Percentiles rank a stretch among this genome's conserved stretches.
phyloP scores from a whole-genome alignment of 2,888 invertebrate genomes.

The Buathra laborator region DNA sequence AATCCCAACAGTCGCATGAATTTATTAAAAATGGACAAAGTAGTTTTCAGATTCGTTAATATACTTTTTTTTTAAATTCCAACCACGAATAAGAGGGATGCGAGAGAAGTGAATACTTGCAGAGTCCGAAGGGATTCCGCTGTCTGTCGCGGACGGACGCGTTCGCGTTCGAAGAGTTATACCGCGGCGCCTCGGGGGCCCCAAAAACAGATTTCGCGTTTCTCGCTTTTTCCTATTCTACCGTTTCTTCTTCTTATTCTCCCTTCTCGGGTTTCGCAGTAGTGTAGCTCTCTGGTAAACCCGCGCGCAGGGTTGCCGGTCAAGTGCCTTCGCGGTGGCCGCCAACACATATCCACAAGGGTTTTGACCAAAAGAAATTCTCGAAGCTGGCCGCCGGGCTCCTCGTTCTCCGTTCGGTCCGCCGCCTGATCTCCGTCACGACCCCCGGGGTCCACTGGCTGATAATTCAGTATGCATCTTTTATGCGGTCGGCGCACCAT shows the following conservation, averaged over 20 bases:
- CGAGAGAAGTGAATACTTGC: slow-evolving; percentile 3
- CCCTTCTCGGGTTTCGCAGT: slow-evolving; percentile 18
- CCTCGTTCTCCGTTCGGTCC: not conserved
- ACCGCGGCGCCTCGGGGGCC: slow-evolving; percentile 65
- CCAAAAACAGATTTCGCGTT: slow-evolving; percentile 59
- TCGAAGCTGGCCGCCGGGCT: slow-evolving; percentile 17
- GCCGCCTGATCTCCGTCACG: slow-evolving; percentile 33
- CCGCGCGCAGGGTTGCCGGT: slow-evolving; percentile 36
- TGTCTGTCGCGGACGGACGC: slow-evolving; percentile 50
- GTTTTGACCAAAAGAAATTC: slow-evolving; percentile 32
- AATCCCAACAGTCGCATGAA: not conserved
- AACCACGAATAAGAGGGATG: slow-evolving; percentile 3
- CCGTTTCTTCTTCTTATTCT: slow-evolving; percentile 22
- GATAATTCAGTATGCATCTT: slow-evolving; percentile 57
- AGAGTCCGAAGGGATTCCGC: slow-evolving; percentile 38
- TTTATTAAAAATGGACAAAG: not conserved
- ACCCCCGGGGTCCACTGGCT: slow-evolving; percentile 37
- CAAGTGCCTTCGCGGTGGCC: slow-evolving; percentile 43
- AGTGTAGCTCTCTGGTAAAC: slow-evolving; percentile 22
- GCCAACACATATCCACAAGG: slow-evolving; percentile 16
- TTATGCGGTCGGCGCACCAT: slow-evolving; percentile 34
- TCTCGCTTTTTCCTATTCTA: slow-evolving; percentile 18
- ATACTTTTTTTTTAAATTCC: not conserved
- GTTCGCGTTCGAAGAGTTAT: slow-evolving; percentile 67
- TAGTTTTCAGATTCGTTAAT: not conserved